Conservation (phyloP, 2,888 invertebrate species). For the Cheilosia scutellata region DNA sequence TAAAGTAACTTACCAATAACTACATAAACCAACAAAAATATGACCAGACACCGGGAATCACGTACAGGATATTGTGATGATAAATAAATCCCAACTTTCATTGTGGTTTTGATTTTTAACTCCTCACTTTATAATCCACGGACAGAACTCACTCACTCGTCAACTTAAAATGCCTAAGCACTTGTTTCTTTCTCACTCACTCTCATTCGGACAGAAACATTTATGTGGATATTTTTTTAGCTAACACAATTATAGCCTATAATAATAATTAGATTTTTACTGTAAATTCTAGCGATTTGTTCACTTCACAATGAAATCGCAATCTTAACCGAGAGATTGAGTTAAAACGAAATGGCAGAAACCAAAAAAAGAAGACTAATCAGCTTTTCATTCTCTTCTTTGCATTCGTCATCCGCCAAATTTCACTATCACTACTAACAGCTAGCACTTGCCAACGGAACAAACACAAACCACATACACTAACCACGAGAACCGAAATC, state of each 20-base stretch:
- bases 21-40: conserved; percentile 80
- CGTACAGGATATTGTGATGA: conserved; percentile 65
- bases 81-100: conserved; percentile 65
- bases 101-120: conserved; percentile 38
- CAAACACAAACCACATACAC: conserved; percentile 37
- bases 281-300: conserved; percentile 8
- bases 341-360: conserved; percentile 1
- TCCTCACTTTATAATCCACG: conserved; percentile 34
- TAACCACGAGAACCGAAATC: conserved; percentile 64
- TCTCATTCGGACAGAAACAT: conserved; percentile 57
- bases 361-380: conserved; percentile 47
- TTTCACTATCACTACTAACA: conserved; percentile 65
- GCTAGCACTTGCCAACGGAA: conserved; percentile 47
- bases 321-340: conserved; percentile 4
- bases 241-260: conserved; percentile 53
- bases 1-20: conserved; percentile 80
- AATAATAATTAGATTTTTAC: conserved; percentile 48
- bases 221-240: conserved; percentile 66
- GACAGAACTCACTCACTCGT: conserved; percentile 55
- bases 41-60: conserved; percentile 79
- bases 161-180: conserved; percentile 27
- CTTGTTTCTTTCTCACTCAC: conserved; percentile 63
- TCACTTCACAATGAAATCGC: conserved; percentile 11
- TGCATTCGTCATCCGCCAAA: conserved; percentile 71
- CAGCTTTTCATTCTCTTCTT: conserved; percentile 52